Conservation (phyloP, 2,888 invertebrate genomes). For the Amphipoea lucens region DNA sequence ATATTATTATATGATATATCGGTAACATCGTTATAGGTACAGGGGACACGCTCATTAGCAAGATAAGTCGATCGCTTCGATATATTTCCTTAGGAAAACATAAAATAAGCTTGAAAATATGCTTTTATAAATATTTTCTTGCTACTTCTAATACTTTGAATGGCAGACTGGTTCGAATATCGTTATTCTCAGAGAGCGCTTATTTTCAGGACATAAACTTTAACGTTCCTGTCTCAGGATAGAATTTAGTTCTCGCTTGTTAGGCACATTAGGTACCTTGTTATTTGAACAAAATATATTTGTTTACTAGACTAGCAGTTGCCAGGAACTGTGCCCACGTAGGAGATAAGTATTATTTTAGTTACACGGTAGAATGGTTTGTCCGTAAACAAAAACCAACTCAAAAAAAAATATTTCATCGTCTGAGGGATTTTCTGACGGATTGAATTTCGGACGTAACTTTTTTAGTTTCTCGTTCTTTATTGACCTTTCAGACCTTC, state of each 20-base stretch:
- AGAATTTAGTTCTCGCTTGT: slow-evolving; percentile 48
- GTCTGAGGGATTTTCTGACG: background rate
- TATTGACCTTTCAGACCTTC: background rate
- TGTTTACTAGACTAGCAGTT: background rate
- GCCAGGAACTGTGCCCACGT: background rate
- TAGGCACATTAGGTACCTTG: slow-evolving; percentile 40
- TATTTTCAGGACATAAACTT: slow-evolving; percentile 60
- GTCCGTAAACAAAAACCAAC: background rate
- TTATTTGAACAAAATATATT: slow-evolving; percentile 32
- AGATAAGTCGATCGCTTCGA: background rate
- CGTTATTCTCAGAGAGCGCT: slow-evolving; percentile 55
- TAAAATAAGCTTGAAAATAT: background rate
- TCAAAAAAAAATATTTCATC: background rate
- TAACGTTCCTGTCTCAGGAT: slow-evolving; percentile 29
- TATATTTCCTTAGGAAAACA: background rate
- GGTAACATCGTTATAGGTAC: background rate
- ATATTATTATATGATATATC: background rate
- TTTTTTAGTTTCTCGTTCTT: background rate
- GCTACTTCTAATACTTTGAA: slow-evolving; percentile 29
- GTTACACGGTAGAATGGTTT: background rate
- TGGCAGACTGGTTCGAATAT: slow-evolving; percentile 36
- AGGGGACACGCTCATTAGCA: background rate
- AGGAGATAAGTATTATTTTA: background rate
- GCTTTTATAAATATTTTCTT: slow-evolving; percentile 16
- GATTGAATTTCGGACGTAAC: slow-evolving; percentile 1